Conservation (phyloP, 1,140 invertebrate genomes). For the Brachionus calyciflorus region DNA sequence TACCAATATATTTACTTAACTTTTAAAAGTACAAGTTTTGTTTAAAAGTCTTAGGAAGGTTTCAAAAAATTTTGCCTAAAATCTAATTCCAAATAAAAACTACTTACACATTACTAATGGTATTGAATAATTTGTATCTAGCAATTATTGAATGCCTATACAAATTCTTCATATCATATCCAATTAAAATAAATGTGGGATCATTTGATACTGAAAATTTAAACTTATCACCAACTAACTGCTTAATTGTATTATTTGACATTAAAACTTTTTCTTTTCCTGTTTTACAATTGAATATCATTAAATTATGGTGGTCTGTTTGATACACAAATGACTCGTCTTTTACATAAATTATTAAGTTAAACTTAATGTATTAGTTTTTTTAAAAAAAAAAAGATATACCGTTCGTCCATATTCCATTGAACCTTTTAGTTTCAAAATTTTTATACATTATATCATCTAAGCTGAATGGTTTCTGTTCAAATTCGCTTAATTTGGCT, state of each 20-base stretch:
- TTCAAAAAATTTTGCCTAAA: no score
- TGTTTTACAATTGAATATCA: constrained; percentile 27
- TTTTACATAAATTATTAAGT: background rate
- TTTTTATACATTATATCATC: constrained; percentile 26
- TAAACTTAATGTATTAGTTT: no score
- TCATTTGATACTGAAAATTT: constrained; percentile 22
- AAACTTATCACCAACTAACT: constrained; percentile 22
- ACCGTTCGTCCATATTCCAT: constrained; percentile 35
- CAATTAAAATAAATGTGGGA: constrained; percentile 20
- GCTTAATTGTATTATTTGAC: constrained; percentile 41
- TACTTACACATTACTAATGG: constrained; percentile 45
- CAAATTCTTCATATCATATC: constrained; percentile 30
- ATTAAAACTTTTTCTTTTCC: constrained; percentile 17
- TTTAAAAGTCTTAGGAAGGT: no score
- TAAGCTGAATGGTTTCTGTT: constrained; percentile 5
- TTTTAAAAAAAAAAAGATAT: background rate
- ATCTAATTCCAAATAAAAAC: no score
- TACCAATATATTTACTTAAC: no score
- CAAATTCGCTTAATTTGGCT: background rate
- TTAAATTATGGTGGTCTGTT: constrained; percentile 7
- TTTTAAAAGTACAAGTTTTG: no score
- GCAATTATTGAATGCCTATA: constrained; percentile 24
- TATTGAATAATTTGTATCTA: constrained; percentile 43
- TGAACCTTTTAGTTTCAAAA: constrained; percentile 37
- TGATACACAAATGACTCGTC: constrained; percentile 7